These are phyloP conservation scores for Sceloporus tristichus DNA, from an alignment of 2,113 vertebrate species.

Conservation along the genomic window DNA sequence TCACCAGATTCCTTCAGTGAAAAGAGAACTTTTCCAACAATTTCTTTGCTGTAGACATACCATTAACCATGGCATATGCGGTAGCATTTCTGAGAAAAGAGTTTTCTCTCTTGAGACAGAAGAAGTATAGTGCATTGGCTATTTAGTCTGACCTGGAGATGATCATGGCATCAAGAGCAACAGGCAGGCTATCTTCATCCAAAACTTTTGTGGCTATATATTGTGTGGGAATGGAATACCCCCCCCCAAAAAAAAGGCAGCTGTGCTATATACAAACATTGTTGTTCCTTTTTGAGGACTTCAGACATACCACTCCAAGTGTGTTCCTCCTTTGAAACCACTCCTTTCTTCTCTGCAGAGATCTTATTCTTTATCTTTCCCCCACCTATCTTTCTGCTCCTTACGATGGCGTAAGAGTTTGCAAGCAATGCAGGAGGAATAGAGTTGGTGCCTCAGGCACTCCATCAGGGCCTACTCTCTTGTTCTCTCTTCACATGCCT, in stretches of 20 bases:
- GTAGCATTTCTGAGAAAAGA: not conserved
- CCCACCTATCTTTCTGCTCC: not conserved
- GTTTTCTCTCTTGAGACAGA: no score
- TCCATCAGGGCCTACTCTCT: not conserved
- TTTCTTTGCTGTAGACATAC: no score
- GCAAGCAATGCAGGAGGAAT: rapidly evolving
- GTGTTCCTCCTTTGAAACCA: slow-evolving; percentile 30
- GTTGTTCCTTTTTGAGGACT: not conserved
- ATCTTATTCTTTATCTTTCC: slow-evolving; percentile 2
- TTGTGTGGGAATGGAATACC: not conserved
- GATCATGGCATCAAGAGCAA: not conserved
- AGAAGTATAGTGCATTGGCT: not conserved
- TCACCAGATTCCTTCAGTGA: not conserved
- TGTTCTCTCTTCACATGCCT: slow-evolving; percentile 3
- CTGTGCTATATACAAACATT: not conserved
- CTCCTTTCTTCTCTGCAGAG: not conserved
- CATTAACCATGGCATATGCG: not conserved
- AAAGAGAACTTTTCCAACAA: not conserved
- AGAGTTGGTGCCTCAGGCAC: not conserved
- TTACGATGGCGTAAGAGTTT: not conserved
- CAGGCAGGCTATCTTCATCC: not conserved
- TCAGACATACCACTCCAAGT: not conserved
- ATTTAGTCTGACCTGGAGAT: not conserved
- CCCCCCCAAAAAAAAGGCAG: not conserved
- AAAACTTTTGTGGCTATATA: not conserved